Percentiles rank a stretch among this genome's conserved stretches.
phyloP scores from a whole-genome alignment of 2,113 vertebrate genomes.

The Panthera tigris region DNA sequence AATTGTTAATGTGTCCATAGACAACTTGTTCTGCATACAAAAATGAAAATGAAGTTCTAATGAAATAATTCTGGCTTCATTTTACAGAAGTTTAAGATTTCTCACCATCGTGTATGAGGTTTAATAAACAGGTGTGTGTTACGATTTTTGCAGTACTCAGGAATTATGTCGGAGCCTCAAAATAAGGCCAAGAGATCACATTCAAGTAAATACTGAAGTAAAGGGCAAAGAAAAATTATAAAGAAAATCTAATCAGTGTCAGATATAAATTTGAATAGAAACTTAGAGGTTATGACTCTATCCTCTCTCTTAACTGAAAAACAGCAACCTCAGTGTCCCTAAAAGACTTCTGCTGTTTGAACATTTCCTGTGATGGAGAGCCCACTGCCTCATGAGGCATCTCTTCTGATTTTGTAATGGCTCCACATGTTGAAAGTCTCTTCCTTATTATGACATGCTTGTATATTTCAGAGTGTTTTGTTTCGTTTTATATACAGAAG shows the following conservation, averaged over 20 bases:
- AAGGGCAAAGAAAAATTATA: background rate
- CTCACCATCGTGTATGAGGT: background rate
- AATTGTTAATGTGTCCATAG: slow-evolving; percentile 64
- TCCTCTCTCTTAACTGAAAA: background rate
- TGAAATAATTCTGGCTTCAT: background rate
- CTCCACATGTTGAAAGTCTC: background rate
- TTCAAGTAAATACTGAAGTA: background rate
- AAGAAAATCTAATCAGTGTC: background rate
- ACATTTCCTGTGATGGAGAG: background rate
- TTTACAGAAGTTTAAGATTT: background rate
- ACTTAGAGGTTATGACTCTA: background rate
- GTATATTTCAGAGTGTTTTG: background rate
- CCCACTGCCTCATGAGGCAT: background rate
- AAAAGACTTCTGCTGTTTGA: background rate
- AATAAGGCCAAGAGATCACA: background rate
- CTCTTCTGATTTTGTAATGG: background rate
- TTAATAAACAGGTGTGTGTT: background rate
- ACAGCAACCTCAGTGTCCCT: background rate
- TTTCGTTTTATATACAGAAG: background rate
- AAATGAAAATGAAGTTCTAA: slow-evolving; percentile 53
- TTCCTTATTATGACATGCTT: background rate
- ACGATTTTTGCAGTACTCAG: background rate
- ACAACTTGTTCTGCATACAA: slow-evolving; percentile 42
- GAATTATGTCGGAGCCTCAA: background rate
- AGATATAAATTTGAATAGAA: background rate